Evolutionary conservation across 1,140 invertebrate genomes (phyloP), one percentile per base, ranked within the genome.

Genomic region (Neotoxoptera formosana): DNA sequence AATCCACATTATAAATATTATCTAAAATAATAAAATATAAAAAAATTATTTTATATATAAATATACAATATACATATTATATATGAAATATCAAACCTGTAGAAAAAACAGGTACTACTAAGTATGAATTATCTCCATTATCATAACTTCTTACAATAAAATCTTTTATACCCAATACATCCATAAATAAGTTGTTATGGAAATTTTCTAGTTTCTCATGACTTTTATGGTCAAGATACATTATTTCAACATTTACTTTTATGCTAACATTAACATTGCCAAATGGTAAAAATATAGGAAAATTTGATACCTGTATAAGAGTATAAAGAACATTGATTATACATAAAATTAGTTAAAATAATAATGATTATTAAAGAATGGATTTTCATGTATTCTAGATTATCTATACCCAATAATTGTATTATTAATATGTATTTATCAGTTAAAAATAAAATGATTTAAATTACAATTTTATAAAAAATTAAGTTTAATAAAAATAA

Each of bases 221-320:
- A 94, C 97, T 94, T 17, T 95, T 94, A 1, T 95, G 23, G 7
- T 95, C 95, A 17, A 98, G 94, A 1, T 48, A 90, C 7, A 97
- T 93, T n/a, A 94, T 95, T 9, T 94, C 94, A 45, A 96, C 94
- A 94, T 97, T 96, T 51, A 96, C 94, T 94, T 95, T 95, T 17
- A 98, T 94, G 30, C 95, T 94, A 30, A 98, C 97, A 87, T 95
- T 95, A 6, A 99, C 96, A 95, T 98, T 96, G 1, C 99, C 99
- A 36, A 97, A 96, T 36, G 97, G 96, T 87, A 98, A 97, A 95
- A 97, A 99, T 91, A 99, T 96, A 0, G 98, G 98, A 96, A 99
- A 99, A 86, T 96, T 95, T 90, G 97, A 97, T 45, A 97, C 95
- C 96, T 97, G 94, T 53, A 95, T 94, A 83, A 93, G 93, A 47